These are phyloP conservation scores for Dolichomitus sp. DNA, from an alignment of 2,888 invertebrate genomes.

Conservation along the genomic window DNA sequence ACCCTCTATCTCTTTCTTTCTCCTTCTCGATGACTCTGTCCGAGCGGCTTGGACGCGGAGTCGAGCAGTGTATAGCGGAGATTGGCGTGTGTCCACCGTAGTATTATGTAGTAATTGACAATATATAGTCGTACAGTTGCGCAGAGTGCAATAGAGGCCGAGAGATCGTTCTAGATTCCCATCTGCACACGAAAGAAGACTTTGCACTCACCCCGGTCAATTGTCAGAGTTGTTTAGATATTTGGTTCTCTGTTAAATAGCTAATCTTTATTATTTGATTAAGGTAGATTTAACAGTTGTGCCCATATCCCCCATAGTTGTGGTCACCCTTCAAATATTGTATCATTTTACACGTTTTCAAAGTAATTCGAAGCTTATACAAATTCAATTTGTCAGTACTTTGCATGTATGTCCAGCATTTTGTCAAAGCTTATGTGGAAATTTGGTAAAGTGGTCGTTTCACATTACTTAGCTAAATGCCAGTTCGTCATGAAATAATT, in stretches of 20 bases:
- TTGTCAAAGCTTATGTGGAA: too few relatives aligned
- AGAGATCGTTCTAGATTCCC: constrained; percentile 33
- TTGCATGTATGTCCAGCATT: too few relatives aligned
- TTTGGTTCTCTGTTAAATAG: neutral
- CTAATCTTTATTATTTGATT: constrained; percentile 20
- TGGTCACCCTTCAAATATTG: neutral
- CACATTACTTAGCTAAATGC: too few relatives aligned
- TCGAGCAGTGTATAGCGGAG: constrained; percentile 35
- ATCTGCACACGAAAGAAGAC: constrained; percentile 3
- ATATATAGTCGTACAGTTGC: constrained; percentile 12
- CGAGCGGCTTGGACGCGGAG: constrained; percentile 37
- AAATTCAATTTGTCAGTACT: too few relatives aligned
- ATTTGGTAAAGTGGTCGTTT: too few relatives aligned
- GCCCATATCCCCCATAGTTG: too few relatives aligned
- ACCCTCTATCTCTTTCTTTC: neutral
- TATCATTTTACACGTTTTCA: too few relatives aligned
- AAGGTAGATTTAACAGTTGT: too few relatives aligned
- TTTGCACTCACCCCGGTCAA: constrained; percentile 10
- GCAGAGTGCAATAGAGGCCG: constrained; percentile 9
- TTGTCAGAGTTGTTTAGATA: constrained; percentile 16
- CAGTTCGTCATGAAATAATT: too few relatives aligned
- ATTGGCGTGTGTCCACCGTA: constrained; percentile 38
- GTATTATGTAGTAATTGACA: constrained; percentile 30
- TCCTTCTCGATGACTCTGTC: constrained; percentile 5
- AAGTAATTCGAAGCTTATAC: too few relatives aligned